Conservation (phyloP, 2,888 invertebrate species). For the Ophion ventricosus region DNA sequence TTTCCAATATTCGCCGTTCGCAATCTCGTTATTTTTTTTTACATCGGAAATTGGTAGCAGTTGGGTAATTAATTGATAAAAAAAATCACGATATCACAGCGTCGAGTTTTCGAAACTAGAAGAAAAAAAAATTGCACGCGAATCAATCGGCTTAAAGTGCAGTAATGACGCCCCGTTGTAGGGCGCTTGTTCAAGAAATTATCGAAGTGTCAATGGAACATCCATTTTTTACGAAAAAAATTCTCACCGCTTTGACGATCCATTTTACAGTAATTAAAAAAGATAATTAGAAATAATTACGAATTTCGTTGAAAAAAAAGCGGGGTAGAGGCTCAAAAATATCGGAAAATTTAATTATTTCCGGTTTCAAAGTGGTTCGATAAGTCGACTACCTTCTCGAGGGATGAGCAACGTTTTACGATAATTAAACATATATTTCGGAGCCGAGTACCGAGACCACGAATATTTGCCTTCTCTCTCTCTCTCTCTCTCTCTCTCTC, state of each 20-base stretch:
- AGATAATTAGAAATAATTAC: background rate
- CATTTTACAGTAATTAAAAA: conserved; percentile 1
- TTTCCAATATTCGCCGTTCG: background rate
- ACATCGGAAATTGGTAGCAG: background rate
- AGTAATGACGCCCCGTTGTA: background rate
- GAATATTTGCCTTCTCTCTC: background rate
- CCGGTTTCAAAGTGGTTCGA: conserved; percentile 3
- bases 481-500: background rate
- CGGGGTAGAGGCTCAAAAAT: conserved; percentile 10
- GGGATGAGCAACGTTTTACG: conserved; percentile 11
- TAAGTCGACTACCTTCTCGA: conserved; percentile 11
- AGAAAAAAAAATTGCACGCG: background rate
- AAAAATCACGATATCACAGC: background rate
- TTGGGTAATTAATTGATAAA: background rate
- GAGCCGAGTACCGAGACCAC: conserved; percentile 16
- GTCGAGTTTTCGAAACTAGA: background rate
- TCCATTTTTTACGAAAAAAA: background rate
- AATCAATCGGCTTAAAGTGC: conserved; percentile 1
- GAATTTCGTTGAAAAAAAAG: background rate
- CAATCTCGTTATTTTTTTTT: background rate
- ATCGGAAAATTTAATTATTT: conserved; percentile 35
- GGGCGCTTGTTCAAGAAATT: conserved; percentile 26
- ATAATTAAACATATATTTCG: conserved; percentile 53
- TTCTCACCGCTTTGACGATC: conserved; percentile 5
- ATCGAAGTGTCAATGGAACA: background rate